Base-by-base conservation (phyloP, 2,888 invertebrate species). In the Perdita meconis region DNA sequence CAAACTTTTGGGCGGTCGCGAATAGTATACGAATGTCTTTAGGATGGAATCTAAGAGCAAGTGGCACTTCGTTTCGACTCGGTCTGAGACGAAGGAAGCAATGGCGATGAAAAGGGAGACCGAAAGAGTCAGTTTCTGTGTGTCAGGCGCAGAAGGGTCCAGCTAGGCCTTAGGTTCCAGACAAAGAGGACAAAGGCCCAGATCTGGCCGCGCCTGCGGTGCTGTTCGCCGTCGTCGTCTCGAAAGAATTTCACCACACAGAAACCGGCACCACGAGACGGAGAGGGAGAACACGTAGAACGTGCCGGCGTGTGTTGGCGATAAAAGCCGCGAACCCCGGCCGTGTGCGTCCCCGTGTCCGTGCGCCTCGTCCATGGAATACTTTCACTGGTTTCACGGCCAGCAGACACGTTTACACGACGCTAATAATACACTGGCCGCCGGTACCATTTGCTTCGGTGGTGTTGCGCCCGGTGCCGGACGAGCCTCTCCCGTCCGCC, bases 361-460 rank as follows among this genome's bases (percentile, higher is more conserved):
- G 65, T 56, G 67, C 70, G 75, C 63, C 66, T 60, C 79, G 87
- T 84, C 84, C 83, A 78, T 83, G 83, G 86, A 90, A 90, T 89
- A 92, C 92, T 92, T 92, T 92, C 92, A 90, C 92, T 87, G 88
- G 90, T 91, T 92, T 92, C 92, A 92, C 91, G 92, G 92, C 90
- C 92, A 90, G 85, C 89, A 87, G 88, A 90, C 89, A 89, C 86
- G 90, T 88, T 86, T 90, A 90, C 89, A 87, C 89, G 90, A 89
- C 88, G 89, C 90, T 90, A 90, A 90, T 89, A 88, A 91, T 88
- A 90, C 83, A 70, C 65, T 63, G 63, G 53, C 6, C 70, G 63
- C 22, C n/a, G 79, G 79, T 82, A 82, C 80, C 84, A 78, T 68
- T 83, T 68, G 69, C 75, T 68, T 60, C 13, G 34, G 30, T 30